A percentile compares a stretch with the other conserved stretches of the same genome.
Evolutionary conservation across 92 coral and sea anemone genomes (phyloP).

Genomic region (Epizoanthus fatuus): DNA sequence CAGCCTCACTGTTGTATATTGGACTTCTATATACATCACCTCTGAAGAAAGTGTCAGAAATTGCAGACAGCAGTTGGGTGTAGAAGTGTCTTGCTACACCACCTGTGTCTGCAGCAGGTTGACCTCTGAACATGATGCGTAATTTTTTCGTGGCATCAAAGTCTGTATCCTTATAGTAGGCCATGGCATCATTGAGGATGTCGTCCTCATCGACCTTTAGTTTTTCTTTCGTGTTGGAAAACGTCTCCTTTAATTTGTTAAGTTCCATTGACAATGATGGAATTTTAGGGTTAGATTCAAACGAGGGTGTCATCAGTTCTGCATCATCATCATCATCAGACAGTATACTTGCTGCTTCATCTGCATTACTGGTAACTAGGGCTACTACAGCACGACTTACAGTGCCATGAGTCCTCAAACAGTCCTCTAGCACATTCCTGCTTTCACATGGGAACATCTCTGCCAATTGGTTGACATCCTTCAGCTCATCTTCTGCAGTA

Average conservation of each 20-base stretch:
- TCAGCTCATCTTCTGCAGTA: too few species aligned
- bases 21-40: conserved; percentile 37
- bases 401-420: too few species aligned
- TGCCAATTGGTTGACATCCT: too few species aligned
- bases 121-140: conserved; percentile 59
- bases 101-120: conserved; percentile 79
- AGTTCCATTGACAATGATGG: too few species aligned
- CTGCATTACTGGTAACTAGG: too few species aligned
- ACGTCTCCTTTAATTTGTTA: conserved; percentile 26
- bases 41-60: conserved; percentile 53
- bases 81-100: conserved; percentile 78
- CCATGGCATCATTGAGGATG: conserved; percentile 76
- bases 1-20: conserved; percentile 28
- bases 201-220: conserved; percentile 64
- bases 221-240: conserved; percentile 66
- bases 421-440: too few species aligned
- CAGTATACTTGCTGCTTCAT: too few species aligned
- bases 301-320: too few species aligned
- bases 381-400: too few species aligned
- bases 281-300: too few species aligned
- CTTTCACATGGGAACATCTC: too few species aligned
- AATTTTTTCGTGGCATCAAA: conserved; percentile 72
- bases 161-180: conserved; percentile 68
- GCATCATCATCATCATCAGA: too few species aligned
- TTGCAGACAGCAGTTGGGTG: conserved; percentile 65